Base-by-base conservation (phyloP, 1,140 invertebrate genomes). In the Drosophila oshimai region DNA sequence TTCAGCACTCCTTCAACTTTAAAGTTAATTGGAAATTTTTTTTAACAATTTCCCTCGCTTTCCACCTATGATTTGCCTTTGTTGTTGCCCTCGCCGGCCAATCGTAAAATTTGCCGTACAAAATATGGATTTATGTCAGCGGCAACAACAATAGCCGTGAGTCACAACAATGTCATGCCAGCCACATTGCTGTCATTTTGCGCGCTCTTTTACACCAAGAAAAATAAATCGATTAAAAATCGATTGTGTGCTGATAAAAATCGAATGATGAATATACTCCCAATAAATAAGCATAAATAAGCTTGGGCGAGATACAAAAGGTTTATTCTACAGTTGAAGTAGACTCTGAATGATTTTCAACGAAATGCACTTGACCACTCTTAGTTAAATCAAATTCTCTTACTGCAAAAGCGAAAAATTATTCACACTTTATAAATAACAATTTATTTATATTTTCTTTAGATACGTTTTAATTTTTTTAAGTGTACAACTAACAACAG, bases 41-140 rank as follows among this genome's bases (percentile, higher is more conserved):
- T 65, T 87, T 74, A 77, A 68, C 76, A 73, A 81, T 87, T 86
- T 87, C 53, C 57, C 65, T 9, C 22, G 60, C 46, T 60, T 46
- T 72, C 57, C 71, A 80, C 67, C 47, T 57, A 62, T 46, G 51
- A 72, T 49, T 54, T 36, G 33, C 37, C 36, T 18, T 18, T 24
- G 33, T 47, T 57, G 53, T 50, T 51, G 69, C 39, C 44, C 44
- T 60, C 64, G 34, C 28, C 6, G 55, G 53, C 65, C 81, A 87
- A 81, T 77, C 83, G 76, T 81, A 58, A 81, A 86, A 86, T 86
- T 87, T 81, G 67, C 68, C 74, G 54, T 49, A 74, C 58, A 81
- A 86, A 86, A 86, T 86, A 86, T 87, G 81, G 81, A 86, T 86
- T 86, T 86, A 86, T 86, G 81, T 86, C 81, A 76, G 42, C 61